Percentiles rank a stretch among this genome's conserved stretches.
Evolutionary conservation across 1,140 invertebrate genomes (phyloP).

Genomic region (Neodiprion pinetum): DNA sequence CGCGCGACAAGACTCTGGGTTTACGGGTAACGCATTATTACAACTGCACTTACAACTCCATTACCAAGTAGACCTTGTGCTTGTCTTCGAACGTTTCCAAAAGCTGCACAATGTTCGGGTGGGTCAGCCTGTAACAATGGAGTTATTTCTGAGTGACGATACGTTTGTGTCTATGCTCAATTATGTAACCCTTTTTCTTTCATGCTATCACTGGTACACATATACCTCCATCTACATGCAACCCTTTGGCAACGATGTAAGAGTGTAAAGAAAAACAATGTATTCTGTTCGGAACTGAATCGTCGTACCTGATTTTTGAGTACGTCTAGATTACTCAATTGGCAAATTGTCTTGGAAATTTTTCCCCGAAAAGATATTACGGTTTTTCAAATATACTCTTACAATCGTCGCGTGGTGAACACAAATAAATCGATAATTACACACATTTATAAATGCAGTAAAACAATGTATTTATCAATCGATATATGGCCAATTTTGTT

Average conservation of each 20-base stretch:
- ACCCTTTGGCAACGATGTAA: constrained; percentile 3
- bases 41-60: constrained; percentile 91
- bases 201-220: constrained; percentile 7
- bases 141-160: constrained; percentile 10
- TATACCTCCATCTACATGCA: constrained; percentile 17
- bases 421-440: too few species aligned
- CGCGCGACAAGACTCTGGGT: not conserved
- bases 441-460: not conserved
- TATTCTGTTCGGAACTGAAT: not conserved
- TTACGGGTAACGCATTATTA: not conserved
- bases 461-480: not conserved
- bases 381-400: not conserved
- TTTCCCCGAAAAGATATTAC: too few species aligned
- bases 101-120: constrained; percentile 98
- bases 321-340: too few species aligned
- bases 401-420: not conserved
- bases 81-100: constrained; percentile 99
- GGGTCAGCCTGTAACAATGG: constrained; percentile 83
- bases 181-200: not conserved
- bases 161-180: not conserved
- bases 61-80: constrained; percentile 96
- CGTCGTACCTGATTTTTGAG: too few species aligned
- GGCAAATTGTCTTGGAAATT: too few species aligned
- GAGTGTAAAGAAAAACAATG: not conserved
- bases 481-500: not conserved